Evolutionary conservation across 1,140 invertebrate genomes (phyloP).

Genomic region (Lasaia peninsularis): DNA sequence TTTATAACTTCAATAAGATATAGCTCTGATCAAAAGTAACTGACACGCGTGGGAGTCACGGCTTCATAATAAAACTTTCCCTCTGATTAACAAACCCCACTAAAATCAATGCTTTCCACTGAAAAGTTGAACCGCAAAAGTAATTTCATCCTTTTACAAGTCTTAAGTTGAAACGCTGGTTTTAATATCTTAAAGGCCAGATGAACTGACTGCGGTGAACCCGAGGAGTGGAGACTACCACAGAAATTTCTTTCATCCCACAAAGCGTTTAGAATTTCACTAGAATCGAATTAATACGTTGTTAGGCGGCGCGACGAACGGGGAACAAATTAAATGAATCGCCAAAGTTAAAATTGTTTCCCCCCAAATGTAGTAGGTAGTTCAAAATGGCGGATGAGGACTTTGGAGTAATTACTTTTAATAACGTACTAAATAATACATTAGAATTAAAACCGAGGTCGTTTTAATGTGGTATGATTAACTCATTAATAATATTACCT

Average conservation of each 20-base stretch:
- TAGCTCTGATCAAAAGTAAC: too few species aligned
- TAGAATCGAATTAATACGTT: slow-evolving; percentile 39
- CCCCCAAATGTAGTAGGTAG: neutral
- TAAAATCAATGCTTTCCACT: too few species aligned
- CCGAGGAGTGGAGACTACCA: slow-evolving; percentile 22
- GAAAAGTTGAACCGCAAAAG: neutral
- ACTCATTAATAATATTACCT: neutral
- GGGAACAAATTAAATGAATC: slow-evolving; percentile 32
- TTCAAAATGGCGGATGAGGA: neutral
- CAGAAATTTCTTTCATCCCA: slow-evolving; percentile 29
- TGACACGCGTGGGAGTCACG: too few species aligned
- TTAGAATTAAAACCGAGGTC: neutral
- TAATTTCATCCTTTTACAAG: slow-evolving; percentile 3
- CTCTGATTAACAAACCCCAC: too few species aligned
- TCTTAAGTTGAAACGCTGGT: neutral
- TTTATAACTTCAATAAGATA: too few species aligned
- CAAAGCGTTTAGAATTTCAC: slow-evolving; percentile 35
- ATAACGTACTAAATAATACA: neutral
- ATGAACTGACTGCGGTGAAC: neutral
- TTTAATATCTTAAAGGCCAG: slow-evolving; percentile 3
- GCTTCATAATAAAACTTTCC: too few species aligned
- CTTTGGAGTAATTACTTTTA: neutral
- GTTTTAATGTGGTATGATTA: neutral
- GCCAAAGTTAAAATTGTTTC: slow-evolving; percentile 27
- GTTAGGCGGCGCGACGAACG: slow-evolving; percentile 22